Conservation (phyloP, 2,888 invertebrate genomes). For the Auanema freiburgensis region DNA sequence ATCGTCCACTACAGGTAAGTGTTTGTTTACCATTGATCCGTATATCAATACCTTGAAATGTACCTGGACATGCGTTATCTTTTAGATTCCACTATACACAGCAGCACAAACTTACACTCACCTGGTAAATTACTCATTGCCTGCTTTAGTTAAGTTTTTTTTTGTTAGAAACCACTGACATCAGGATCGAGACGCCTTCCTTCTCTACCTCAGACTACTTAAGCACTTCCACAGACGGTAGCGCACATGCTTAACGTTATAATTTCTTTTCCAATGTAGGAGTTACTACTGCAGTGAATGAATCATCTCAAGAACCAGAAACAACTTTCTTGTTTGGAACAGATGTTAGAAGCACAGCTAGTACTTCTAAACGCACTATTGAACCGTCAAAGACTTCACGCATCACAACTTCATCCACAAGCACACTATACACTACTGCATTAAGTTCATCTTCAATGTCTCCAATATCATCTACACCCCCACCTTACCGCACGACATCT, state of each 20-base stretch:
- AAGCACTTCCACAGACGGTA: not conserved
- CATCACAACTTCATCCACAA: not conserved
- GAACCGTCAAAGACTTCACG: not conserved
- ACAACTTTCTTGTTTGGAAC: not conserved
- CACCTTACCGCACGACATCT: not conserved
- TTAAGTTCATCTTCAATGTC: not conserved
- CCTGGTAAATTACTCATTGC: too few species aligned
- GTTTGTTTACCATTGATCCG: too few species aligned
- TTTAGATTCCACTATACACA: too few species aligned
- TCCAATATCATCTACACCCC: not conserved
- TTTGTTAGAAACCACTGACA: too few species aligned
- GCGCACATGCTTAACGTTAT: not conserved
- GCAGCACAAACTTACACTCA: too few species aligned
- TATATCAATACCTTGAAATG: too few species aligned
- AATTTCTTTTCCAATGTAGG: not conserved
- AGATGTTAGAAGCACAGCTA: not conserved
- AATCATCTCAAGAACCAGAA: not conserved
- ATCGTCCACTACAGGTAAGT: too few species aligned
- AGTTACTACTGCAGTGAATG: not conserved
- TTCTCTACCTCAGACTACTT: too few species aligned
- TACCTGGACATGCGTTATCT: too few species aligned
- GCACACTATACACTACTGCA: not conserved
- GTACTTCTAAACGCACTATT: conserved; percentile 1
- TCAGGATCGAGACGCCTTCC: too few species aligned
- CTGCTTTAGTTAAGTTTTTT: too few species aligned